These are phyloP conservation scores for Notodonta ziczac DNA, from an alignment of 2,888 invertebrate species.

Conservation along the genomic window DNA sequence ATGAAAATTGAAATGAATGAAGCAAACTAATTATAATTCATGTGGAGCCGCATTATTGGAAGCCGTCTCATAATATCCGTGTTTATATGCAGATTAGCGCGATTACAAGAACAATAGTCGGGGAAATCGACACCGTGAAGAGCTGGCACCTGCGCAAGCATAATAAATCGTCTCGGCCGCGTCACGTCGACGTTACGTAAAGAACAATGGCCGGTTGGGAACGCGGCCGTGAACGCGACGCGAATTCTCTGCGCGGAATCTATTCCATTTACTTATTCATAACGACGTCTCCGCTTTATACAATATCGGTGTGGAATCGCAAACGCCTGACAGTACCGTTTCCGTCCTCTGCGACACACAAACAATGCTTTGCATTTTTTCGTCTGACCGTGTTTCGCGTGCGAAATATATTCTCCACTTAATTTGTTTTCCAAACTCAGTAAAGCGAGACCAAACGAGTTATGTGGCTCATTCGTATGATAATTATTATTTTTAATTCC, in stretches of 20 bases:
- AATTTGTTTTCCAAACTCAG: constrained; percentile 1
- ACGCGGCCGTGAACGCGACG: constrained; percentile 74
- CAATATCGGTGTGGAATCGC: constrained; percentile 70
- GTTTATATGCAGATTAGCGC: constrained; percentile 47
- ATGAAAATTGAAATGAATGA: background rate
- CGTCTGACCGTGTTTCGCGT: constrained; percentile 47
- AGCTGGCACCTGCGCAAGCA: constrained; percentile 63
- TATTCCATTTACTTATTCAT: constrained; percentile 67
- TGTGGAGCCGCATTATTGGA: constrained; percentile 31
- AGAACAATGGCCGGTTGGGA: constrained; percentile 78
- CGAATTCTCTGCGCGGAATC: constrained; percentile 55
- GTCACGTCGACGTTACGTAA: constrained; percentile 73
- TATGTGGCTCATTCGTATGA: background rate
- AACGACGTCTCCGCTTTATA: constrained; percentile 66
- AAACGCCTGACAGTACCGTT: constrained; percentile 71
- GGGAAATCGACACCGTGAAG: constrained; percentile 71
- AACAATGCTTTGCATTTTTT: constrained; percentile 72
- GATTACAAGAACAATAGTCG: constrained; percentile 67
- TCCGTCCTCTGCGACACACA: constrained; percentile 63
- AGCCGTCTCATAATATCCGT: constrained; percentile 39
- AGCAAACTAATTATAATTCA: constrained; percentile 32
- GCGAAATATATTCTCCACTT: constrained; percentile 39
- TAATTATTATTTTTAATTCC: background rate
- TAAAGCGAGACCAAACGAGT: constrained; percentile 3
- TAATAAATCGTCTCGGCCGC: constrained; percentile 54